phyloP scores from a whole-genome alignment of 92 coral and sea anemone genomes.

The Epizoanthus illoricatus region DNA sequence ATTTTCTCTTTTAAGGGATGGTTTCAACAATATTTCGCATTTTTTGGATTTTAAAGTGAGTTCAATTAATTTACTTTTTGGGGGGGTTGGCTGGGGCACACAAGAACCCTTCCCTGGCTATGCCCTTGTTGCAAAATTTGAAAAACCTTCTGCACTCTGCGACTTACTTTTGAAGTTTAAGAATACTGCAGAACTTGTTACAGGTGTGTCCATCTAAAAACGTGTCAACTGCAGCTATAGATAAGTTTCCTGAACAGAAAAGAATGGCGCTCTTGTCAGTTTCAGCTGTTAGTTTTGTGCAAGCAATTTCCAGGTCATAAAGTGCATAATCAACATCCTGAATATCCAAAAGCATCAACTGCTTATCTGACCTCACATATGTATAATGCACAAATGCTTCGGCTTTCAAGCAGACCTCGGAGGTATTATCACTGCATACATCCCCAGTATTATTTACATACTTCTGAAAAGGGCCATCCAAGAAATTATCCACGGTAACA shows the following conservation, averaged over 20 bases:
- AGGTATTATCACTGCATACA: background rate
- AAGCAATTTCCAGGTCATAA: constrained; percentile 30
- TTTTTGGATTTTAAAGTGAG: too few relatives aligned
- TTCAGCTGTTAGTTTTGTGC: background rate
- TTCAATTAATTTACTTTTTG: too few relatives aligned
- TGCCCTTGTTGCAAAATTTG: too few relatives aligned
- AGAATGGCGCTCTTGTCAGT: background rate
- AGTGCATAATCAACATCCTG: constrained; percentile 12
- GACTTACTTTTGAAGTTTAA: too few relatives aligned
- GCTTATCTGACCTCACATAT: constrained; percentile 1
- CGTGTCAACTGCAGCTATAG: background rate
- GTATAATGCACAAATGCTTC: constrained; percentile 45
- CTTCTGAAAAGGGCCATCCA: constrained; percentile 14
- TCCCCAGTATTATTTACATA: constrained; percentile 17
- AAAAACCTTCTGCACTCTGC: too few relatives aligned
- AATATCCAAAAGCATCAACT: constrained; percentile 12
- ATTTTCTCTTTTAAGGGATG: too few relatives aligned
- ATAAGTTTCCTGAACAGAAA: constrained; percentile 36
- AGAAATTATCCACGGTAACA: constrained; percentile 21
- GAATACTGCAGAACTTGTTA: constrained; percentile 3
- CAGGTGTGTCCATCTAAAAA: constrained; percentile 12
- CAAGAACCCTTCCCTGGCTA: too few relatives aligned
- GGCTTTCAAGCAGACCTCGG: constrained; percentile 12
- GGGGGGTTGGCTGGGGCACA: too few relatives aligned
- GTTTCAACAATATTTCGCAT: too few relatives aligned